Evolutionary conservation across 2,888 invertebrate species (phyloP).

Genomic region (Lymantria dispar): DNA sequence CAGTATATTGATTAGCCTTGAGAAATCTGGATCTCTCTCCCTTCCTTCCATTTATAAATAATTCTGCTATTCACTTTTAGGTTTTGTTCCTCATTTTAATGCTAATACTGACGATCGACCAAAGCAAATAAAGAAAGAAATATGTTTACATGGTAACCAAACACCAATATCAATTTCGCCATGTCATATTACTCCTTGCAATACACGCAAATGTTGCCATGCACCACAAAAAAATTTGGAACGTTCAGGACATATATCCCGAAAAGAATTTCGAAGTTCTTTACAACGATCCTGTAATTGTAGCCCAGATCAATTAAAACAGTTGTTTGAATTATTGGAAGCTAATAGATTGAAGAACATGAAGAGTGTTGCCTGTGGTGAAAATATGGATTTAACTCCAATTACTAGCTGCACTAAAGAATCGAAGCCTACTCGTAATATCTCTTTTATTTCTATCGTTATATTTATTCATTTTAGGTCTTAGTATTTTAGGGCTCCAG

Average conservation of each 20-base stretch:
- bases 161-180: background rate
- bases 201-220: background rate
- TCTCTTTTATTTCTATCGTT: background rate
- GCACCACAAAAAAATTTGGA: background rate
- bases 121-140: background rate
- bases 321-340: background rate
- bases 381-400: background rate
- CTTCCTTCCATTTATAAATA: too few species aligned
- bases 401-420: background rate
- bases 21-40: too few species aligned
- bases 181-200: background rate
- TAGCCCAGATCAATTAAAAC: background rate
- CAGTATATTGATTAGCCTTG: too few species aligned
- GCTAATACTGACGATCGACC: background rate
- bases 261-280: background rate
- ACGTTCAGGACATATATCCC: background rate
- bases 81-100: background rate
- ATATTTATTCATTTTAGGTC: background rate
- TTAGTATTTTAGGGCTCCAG: too few species aligned
- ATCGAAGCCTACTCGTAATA: background rate
- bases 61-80: background rate
- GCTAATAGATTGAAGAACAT: background rate
- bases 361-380: background rate
- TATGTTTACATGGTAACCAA: background rate
- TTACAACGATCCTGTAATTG: background rate